Evolutionary conservation across 2,888 invertebrate genomes (phyloP).

Genomic region (Platycheirus rosarum): DNA sequence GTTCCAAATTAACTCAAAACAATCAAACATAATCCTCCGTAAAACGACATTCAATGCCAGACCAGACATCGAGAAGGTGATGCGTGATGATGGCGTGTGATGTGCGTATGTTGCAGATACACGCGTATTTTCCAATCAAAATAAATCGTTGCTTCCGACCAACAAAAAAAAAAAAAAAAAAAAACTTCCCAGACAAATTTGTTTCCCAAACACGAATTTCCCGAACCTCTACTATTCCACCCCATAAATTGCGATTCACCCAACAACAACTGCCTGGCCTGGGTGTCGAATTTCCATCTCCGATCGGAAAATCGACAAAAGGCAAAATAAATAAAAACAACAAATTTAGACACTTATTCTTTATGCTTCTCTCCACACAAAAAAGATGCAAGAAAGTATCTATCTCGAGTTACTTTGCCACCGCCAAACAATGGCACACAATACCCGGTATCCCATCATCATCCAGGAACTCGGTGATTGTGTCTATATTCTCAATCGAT

Average conservation of each 20-base stretch:
- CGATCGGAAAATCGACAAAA: conserved; percentile 25
- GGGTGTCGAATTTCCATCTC: conserved; percentile 46
- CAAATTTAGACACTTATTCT: conserved; percentile 63
- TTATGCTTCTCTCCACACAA: conserved; percentile 28
- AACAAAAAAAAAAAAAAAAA: conserved; percentile 7
- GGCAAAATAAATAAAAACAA: conserved; percentile 54
- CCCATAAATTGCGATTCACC: no score
- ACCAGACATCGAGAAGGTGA: neutral
- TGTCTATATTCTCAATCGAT: conserved; percentile 58
- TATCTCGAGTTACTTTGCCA: conserved; percentile 61
- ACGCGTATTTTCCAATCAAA: conserved; percentile 61
- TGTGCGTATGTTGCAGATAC: no score
- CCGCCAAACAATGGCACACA: conserved; percentile 44
- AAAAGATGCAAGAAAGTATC: conserved; percentile 45
- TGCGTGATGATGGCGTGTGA: conserved; percentile 34
- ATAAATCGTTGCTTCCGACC: no score
- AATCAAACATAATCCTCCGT: conserved; percentile 56
- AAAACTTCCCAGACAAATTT: conserved; percentile 43
- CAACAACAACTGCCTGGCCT: conserved; percentile 28
- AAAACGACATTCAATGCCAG: conserved; percentile 31
- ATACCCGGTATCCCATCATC: conserved; percentile 16
- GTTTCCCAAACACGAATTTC: neutral
- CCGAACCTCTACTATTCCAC: neutral
- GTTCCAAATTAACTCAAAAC: conserved; percentile 54
- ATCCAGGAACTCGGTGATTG: conserved; percentile 54